Evolutionary conservation across 2,888 invertebrate species (phyloP).

Genomic region (Anorthoa munda): DNA sequence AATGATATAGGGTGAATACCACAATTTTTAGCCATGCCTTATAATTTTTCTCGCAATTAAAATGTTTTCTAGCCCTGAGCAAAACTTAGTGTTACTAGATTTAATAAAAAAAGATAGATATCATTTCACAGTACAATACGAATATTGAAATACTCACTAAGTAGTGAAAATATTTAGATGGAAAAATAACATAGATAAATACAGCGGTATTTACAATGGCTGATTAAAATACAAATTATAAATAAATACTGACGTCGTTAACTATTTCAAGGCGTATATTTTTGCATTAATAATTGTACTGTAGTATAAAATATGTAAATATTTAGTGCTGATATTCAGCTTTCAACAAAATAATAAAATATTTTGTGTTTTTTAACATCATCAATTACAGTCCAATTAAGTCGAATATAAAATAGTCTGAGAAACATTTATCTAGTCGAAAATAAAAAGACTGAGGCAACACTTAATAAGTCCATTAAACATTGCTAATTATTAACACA

Average conservation of each 20-base stretch:
- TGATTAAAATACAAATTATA: not conserved
- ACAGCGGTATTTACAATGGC: not conserved
- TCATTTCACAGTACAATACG: slow-evolving; percentile 2
- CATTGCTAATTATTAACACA: slow-evolving; percentile 61
- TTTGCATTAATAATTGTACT: slow-evolving; percentile 3
- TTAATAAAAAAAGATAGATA: slow-evolving; percentile 5
- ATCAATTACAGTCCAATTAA: not conserved
- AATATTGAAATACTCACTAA: slow-evolving; percentile 2
- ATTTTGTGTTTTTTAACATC: not conserved
- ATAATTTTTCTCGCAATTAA: slow-evolving; percentile 34
- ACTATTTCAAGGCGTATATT: not conserved
- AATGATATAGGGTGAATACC: slow-evolving; percentile 66
- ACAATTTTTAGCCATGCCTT: slow-evolving; percentile 51
- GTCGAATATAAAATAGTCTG: not conserved
- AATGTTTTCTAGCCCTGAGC: slow-evolving; percentile 43
- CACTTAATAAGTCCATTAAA: slow-evolving; percentile 36
- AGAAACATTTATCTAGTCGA: slow-evolving; percentile 15
- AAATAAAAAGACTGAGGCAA: slow-evolving; percentile 2
- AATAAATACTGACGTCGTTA: not conserved
- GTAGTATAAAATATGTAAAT: not conserved
- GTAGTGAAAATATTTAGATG: too few relatives aligned
- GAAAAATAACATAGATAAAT: not conserved
- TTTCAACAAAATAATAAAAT: not conserved
- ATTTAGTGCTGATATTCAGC: not conserved
- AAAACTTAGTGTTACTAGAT: slow-evolving; percentile 33